Conservation (phyloP, 2,888 invertebrate genomes). For the Masnerella sp. region DNA sequence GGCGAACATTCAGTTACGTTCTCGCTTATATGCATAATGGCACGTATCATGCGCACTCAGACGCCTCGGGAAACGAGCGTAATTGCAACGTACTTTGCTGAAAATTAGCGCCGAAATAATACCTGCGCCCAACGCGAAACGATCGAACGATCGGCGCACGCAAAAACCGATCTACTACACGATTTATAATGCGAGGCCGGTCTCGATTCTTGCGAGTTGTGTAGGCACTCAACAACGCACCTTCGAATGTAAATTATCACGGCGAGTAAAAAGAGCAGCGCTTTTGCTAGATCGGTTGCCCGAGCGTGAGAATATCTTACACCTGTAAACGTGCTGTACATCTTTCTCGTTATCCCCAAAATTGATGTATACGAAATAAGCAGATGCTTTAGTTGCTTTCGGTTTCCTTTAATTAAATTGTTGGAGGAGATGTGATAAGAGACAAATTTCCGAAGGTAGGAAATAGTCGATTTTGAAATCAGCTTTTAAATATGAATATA, state of each 20-base stretch:
- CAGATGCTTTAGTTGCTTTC: too few species aligned
- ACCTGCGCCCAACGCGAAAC: slow-evolving; percentile 9
- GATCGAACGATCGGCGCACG: too few species aligned
- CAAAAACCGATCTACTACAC: slow-evolving; percentile 25
- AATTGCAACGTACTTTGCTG: slow-evolving; percentile 32
- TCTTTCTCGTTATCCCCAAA: slow-evolving; percentile 18
- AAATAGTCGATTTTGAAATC: too few species aligned
- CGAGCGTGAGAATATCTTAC: slow-evolving; percentile 44
- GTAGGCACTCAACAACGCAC: slow-evolving; percentile 32
- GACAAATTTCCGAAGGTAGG: too few species aligned
- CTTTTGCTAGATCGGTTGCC: slow-evolving; percentile 34
- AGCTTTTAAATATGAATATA: too few species aligned
- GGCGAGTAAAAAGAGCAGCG: slow-evolving; percentile 27
- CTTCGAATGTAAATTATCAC: slow-evolving; percentile 47
- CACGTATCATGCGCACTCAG: slow-evolving; percentile 5
- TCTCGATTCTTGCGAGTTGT: slow-evolving; percentile 27
- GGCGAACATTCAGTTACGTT: slow-evolving; percentile 23
- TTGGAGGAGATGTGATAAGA: too few species aligned
- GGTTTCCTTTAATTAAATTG: too few species aligned
- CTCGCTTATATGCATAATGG: slow-evolving; percentile 30
- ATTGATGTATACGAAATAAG: too few species aligned
- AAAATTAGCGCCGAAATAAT: slow-evolving; percentile 44
- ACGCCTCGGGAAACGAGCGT: slow-evolving; percentile 1
- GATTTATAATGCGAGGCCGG: slow-evolving; percentile 48
- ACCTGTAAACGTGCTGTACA: slow-evolving; percentile 13